A percentile compares a stretch with the other conserved stretches of the same genome.
phyloP scores from a whole-genome alignment of 2,113 vertebrate species.

The Epinephelus fuscoguttatus region DNA sequence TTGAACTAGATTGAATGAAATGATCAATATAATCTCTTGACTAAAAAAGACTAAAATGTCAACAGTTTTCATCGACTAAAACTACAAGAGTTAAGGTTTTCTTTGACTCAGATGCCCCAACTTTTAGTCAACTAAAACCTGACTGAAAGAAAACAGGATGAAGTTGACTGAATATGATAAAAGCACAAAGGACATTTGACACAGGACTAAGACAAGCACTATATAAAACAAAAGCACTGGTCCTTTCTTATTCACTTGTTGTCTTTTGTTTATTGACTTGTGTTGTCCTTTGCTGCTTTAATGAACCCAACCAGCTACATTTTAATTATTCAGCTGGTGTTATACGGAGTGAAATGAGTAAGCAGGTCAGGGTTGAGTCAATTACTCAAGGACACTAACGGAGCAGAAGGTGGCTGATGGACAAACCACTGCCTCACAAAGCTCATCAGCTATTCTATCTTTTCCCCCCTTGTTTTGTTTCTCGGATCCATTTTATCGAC shows the following conservation, averaged over 20 bases:
- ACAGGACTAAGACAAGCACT: no score
- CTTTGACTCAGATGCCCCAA: no score
- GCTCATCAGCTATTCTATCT: conserved; percentile 16
- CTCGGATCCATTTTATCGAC: conserved; percentile 64
- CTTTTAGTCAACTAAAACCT: no score
- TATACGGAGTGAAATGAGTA: not conserved
- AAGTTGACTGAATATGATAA: no score
- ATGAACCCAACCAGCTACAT: not conserved
- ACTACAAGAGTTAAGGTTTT: no score
- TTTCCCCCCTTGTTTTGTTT: conserved; percentile 18
- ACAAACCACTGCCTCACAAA: conserved; percentile 8
- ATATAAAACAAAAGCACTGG: no score
- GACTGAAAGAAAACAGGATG: no score
- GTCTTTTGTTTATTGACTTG: not conserved
- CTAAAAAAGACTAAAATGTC: no score
- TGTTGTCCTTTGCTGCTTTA: not conserved
- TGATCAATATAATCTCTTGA: no score
- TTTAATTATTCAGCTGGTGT: not conserved
- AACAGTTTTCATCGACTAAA: no score
- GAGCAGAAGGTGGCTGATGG: not conserved
- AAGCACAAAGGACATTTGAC: no score
- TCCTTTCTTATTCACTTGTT: not conserved
- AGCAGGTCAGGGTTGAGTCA: conserved; percentile 15
- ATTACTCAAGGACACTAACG: conserved; percentile 5
- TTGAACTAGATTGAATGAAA: no score